phyloP scores from a whole-genome alignment of 1,140 invertebrate species.

The Scylla paramamosain region DNA sequence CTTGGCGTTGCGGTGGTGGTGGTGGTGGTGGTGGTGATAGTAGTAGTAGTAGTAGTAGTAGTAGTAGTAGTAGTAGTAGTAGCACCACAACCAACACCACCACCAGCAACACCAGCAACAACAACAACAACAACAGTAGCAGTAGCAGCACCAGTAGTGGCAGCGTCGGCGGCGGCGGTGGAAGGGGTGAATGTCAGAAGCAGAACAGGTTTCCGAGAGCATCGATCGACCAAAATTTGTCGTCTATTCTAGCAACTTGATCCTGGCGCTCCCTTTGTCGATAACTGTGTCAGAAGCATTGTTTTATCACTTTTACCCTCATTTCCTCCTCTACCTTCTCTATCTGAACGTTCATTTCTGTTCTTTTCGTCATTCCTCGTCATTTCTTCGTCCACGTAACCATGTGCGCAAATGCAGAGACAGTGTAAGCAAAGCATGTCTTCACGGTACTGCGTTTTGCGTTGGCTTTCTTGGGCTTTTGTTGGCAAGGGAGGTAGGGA shows the following conservation, averaged over 20 bases:
- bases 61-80: conserved; percentile 12
- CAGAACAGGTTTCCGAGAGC: background rate
- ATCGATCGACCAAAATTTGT: background rate
- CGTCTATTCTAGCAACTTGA: background rate
- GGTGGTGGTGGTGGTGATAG: background rate
- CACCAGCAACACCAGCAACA: background rate
- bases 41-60: conserved; percentile 23
- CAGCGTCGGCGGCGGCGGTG: background rate
- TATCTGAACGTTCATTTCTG: background rate
- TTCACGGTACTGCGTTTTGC: too few species aligned
- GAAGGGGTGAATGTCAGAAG: background rate
- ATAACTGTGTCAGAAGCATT: background rate
- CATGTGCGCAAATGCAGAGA: too few species aligned
- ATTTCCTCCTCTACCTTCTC: background rate
- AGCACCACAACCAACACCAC: background rate
- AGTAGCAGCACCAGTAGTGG: background rate
- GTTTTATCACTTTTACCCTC: background rate
- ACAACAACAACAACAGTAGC: background rate
- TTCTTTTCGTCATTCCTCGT: background rate
- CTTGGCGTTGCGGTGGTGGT: background rate
- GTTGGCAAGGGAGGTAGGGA: background rate
- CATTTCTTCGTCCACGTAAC: too few species aligned
- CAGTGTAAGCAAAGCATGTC: too few species aligned
- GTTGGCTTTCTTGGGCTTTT: too few species aligned
- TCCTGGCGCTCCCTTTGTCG: background rate